Percentiles rank a stretch among this genome's conserved stretches.
Conservation (phyloP, 2,888 invertebrate species). For the Oasisia sp. region DNA sequence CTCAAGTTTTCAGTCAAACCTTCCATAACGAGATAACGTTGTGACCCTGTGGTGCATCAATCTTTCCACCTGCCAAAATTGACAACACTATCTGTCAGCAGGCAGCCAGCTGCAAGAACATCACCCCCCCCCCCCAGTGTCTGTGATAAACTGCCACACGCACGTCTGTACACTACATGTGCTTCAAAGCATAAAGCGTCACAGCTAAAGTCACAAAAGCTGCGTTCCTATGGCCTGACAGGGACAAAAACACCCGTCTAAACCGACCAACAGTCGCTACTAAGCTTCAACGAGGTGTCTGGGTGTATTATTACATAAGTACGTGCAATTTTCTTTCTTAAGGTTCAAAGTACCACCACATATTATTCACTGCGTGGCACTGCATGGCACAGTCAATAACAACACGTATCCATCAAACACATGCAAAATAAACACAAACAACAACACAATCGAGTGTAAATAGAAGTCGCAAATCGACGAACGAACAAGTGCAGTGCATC, state of each 20-base stretch:
- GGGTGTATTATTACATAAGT: neutral
- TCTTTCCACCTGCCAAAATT: conserved; percentile 3
- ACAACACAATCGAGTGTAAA: conserved; percentile 23
- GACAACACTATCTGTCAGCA: conserved; percentile 17
- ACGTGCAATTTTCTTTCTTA: neutral
- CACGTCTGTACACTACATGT: neutral
- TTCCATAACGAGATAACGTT: neutral
- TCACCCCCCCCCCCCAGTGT: neutral
- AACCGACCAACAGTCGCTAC: neutral
- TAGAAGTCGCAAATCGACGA: conserved; percentile 18
- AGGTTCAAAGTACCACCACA: neutral
- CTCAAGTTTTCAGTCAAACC: neutral
- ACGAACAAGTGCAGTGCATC: neutral
- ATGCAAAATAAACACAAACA: neutral
- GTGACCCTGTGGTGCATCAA: neutral
- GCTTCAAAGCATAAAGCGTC: neutral
- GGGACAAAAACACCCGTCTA: neutral
- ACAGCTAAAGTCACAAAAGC: neutral
- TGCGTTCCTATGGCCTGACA: neutral
- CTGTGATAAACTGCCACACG: neutral
- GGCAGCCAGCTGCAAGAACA: neutral
- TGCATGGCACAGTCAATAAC: neutral
- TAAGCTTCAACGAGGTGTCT: neutral
- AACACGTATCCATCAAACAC: neutral
- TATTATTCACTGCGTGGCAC: neutral